These are phyloP conservation scores for Nephila pilipes DNA, from an alignment of 1,140 invertebrate genomes.

Conservation along the genomic window DNA sequence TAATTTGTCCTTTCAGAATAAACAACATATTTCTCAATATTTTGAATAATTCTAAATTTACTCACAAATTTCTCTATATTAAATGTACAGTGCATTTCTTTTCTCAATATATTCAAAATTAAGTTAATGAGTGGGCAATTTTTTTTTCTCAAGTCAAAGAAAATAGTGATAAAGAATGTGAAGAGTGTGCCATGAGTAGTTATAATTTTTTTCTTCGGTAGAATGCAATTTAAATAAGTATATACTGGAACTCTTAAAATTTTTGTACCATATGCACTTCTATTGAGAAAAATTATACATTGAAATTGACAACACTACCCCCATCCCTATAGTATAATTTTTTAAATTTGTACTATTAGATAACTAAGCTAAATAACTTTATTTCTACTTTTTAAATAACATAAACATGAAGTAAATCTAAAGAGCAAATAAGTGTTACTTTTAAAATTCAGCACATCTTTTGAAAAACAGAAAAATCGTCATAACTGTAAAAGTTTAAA, in stretches of 20 bases:
- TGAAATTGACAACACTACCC: neutral
- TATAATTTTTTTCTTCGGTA: neutral
- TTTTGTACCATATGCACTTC: neutral
- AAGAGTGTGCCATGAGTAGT: neutral
- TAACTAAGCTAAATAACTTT: too few species aligned
- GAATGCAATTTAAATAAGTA: neutral
- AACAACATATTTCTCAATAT: neutral
- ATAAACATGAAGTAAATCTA: too few species aligned
- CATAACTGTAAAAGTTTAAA: too few species aligned
- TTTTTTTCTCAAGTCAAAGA: neutral
- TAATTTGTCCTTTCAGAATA: neutral
- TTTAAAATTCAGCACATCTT: too few species aligned
- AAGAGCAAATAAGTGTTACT: too few species aligned
- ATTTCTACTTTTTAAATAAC: too few species aligned
- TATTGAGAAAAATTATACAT: neutral
- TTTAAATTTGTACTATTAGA: too few species aligned
- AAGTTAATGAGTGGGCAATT: neutral
- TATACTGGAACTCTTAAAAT: neutral
- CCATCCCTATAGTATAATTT: too few species aligned
- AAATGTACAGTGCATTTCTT: slow-evolving; percentile 23
- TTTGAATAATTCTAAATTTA: slow-evolving; percentile 12
- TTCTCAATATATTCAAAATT: neutral
- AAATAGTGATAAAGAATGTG: slow-evolving; percentile 1
- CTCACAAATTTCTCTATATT: neutral
- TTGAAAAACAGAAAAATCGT: too few species aligned